Evolutionary conservation across 2,888 invertebrate species (phyloP).

Genomic region (Luffia ferchaultella): DNA sequence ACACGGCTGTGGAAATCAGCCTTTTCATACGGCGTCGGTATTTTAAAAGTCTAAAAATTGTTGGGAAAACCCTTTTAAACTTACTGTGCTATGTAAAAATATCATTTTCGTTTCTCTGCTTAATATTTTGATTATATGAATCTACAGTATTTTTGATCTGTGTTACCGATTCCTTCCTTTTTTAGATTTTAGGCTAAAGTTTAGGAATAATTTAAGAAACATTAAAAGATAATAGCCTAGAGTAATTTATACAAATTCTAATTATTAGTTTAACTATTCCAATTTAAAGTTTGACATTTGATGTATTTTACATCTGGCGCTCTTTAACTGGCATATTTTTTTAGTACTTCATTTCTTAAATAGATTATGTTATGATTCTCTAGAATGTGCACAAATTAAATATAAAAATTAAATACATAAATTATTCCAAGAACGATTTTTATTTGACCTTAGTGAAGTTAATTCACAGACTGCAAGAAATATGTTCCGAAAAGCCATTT

Average conservation of each 20-base stretch:
- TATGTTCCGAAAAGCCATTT: not conserved
- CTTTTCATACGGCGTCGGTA: not conserved
- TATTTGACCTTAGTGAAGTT: not conserved
- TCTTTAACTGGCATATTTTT: not conserved
- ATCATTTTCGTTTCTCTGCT: not conserved
- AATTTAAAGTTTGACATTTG: too few species aligned
- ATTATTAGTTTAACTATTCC: too few species aligned
- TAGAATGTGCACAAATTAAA: not conserved
- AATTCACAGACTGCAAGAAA: not conserved
- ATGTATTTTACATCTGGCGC: too few species aligned
- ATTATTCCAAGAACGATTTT: not conserved
- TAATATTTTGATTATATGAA: not conserved
- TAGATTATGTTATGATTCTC: not conserved
- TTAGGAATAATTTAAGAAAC: too few species aligned
- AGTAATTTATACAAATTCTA: too few species aligned
- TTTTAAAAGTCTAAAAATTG: not conserved
- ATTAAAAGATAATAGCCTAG: not conserved
- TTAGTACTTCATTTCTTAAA: not conserved
- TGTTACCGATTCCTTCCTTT: too few species aligned
- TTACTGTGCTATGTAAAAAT: not conserved
- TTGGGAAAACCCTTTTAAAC: not conserved
- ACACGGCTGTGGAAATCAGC: not conserved
- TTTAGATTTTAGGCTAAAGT: too few species aligned
- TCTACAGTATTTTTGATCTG: not conserved
- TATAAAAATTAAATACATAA: not conserved